These are phyloP conservation scores for Morpho deidamia DNA, from an alignment of 2,888 invertebrate genomes.

Conservation along the genomic window DNA sequence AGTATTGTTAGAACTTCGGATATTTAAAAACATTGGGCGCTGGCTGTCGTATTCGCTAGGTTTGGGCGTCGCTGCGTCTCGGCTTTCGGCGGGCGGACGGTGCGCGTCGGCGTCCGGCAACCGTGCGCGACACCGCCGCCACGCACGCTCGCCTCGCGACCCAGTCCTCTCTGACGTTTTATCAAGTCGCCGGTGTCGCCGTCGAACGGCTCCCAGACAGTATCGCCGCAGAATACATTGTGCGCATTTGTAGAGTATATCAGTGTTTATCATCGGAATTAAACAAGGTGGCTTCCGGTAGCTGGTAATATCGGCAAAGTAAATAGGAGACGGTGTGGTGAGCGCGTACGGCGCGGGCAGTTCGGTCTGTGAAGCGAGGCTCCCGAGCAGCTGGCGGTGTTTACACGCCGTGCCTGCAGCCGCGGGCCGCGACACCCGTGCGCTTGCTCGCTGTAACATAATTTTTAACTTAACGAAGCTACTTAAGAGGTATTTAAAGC, in stretches of 20 bases:
- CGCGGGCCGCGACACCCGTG: conserved; percentile 38
- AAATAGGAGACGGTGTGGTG: conserved; percentile 31
- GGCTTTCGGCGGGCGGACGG: conserved; percentile 65
- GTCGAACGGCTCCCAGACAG: conserved; percentile 45
- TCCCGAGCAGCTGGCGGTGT: conserved; percentile 62
- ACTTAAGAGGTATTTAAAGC: conserved; percentile 70
- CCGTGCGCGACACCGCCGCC: conserved; percentile 65
- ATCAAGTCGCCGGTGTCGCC: conserved; percentile 64
- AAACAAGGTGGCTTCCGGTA: conserved; percentile 26
- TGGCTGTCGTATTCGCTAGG: conserved; percentile 61
- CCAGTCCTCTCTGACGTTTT: conserved; percentile 75
- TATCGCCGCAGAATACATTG: conserved; percentile 48
- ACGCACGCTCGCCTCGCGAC: conserved; percentile 69
- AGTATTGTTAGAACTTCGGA: not conserved
- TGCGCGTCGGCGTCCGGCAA: conserved; percentile 63
- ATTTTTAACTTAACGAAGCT: conserved; percentile 67
- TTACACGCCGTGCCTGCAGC: conserved; percentile 65
- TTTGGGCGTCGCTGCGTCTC: conserved; percentile 77
- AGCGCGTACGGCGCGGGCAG: conserved; percentile 14
- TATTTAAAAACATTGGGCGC: conserved; percentile 39
- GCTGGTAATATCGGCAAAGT: conserved; percentile 31
- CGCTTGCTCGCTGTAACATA: conserved; percentile 57
- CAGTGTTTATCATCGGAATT: conserved; percentile 32
- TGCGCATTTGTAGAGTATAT: conserved; percentile 51
- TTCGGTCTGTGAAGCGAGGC: conserved; percentile 35